A percentile compares a stretch with the other conserved stretches of the same genome.
Conservation (phyloP, 2,797 vertebrate genomes). For the Coracias cyanogaster region DNA sequence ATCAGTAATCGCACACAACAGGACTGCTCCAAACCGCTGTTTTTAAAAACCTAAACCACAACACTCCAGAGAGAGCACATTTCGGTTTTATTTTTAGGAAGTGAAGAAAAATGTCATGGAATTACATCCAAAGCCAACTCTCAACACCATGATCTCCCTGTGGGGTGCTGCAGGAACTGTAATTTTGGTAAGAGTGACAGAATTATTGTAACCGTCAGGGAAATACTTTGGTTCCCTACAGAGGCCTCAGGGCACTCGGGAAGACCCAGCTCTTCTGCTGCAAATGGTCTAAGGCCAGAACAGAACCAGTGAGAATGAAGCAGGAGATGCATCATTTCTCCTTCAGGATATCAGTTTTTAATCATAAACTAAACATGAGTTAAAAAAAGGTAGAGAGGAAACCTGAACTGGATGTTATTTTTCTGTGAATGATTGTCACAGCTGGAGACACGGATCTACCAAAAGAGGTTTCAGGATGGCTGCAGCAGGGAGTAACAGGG, state of each 20-base stretch:
- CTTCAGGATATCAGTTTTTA: background rate
- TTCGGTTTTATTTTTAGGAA: conserved; percentile 2
- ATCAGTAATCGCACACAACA: background rate
- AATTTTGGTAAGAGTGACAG: conserved; percentile 28
- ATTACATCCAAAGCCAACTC: background rate
- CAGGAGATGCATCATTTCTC: background rate
- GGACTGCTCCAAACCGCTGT: background rate
- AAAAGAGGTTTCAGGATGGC: background rate
- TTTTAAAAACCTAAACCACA: background rate
- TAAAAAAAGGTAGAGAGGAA: background rate
- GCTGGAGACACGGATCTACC: accelerated
- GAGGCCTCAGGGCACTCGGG: background rate
- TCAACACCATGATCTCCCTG: background rate
- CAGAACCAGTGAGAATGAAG: background rate
- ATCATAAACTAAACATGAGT: background rate
- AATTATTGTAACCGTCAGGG: background rate
- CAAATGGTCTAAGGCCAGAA: background rate
- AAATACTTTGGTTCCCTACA: background rate
- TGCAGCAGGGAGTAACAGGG: background rate
- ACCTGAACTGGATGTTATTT: background rate
- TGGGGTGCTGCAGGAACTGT: background rate
- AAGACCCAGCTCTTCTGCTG: background rate
- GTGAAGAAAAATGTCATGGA: background rate
- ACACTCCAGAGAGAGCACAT: background rate
- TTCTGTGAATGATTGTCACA: background rate